Evolutionary conservation across 2,113 vertebrate species (phyloP).

Genomic region (Mormyrus iriodes): DNA sequence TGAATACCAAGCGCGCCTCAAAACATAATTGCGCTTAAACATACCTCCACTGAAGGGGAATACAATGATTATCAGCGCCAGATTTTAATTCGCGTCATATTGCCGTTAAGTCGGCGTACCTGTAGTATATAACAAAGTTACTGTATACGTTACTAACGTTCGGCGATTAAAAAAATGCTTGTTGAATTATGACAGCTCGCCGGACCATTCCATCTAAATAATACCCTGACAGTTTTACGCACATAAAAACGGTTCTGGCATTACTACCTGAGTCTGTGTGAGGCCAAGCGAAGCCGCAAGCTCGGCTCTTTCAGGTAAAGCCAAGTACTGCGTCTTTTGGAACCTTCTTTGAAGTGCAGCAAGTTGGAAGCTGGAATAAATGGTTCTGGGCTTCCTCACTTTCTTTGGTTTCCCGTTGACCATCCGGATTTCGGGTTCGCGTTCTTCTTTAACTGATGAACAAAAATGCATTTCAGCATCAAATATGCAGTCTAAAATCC

Average conservation of each 20-base stretch:
- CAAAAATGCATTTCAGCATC: slow-evolving; percentile 19
- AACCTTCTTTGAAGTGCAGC: slow-evolving; percentile 90
- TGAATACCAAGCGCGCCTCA: not conserved
- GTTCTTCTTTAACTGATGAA: slow-evolving; percentile 85
- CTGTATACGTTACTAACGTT: not conserved
- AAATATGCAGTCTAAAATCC: not conserved
- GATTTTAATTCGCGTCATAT: not conserved
- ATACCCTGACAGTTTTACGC: too few species aligned
- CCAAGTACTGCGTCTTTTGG: slow-evolving; percentile 97
- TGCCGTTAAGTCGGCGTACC: not conserved
- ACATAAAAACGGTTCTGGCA: not conserved
- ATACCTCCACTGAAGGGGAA: not conserved
- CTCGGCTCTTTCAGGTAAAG: slow-evolving; percentile 89
- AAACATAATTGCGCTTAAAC: not conserved
- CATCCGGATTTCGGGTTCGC: slow-evolving; percentile 91
- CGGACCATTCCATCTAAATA: not conserved
- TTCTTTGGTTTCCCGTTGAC: slow-evolving; percentile 99
- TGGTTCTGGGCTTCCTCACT: slow-evolving; percentile 91
- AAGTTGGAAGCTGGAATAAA: slow-evolving; percentile 97
- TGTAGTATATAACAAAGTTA: not conserved
- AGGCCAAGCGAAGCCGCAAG: slow-evolving; percentile 91
- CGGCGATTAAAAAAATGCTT: not conserved
- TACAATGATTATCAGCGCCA: not conserved
- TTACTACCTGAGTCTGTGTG: slow-evolving; percentile 89
- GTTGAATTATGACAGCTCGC: not conserved